A percentile compares a stretch with the other conserved stretches of the same genome.
Conservation (phyloP, 2,113 vertebrate genomes). For the Scolopax mira region DNA sequence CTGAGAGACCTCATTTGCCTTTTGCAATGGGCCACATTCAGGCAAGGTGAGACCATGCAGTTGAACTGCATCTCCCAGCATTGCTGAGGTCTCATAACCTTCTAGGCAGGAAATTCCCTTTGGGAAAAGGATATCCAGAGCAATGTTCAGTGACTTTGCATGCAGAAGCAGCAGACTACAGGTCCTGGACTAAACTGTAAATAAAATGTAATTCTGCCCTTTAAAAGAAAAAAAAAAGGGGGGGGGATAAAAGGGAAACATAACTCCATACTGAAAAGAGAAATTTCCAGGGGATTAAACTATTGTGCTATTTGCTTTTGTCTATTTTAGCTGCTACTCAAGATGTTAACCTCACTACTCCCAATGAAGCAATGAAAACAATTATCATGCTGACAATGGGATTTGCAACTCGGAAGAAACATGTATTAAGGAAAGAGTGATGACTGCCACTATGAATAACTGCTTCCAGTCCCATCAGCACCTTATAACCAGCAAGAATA, state of each 20-base stretch:
- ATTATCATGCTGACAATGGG: not conserved
- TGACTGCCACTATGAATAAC: not conserved
- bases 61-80: not conserved
- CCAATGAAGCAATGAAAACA: conserved; percentile 42
- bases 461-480: not conserved
- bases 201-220: not conserved
- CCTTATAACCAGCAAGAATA: not conserved
- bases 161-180: not conserved
- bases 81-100: not conserved
- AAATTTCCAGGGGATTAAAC: conserved; percentile 36
- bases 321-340: not conserved
- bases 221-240: not conserved
- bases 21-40: accelerated
- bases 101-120: not conserved
- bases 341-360: conserved; percentile 30
- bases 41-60: not conserved
- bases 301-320: not conserved
- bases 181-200: not conserved
- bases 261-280: not conserved
- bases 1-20: not conserved
- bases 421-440: not conserved
- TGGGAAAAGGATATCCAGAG: not conserved
- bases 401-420: not conserved
- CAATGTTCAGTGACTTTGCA: not conserved
- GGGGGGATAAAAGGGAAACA: not conserved